Evolutionary conservation across 1,140 invertebrate species (phyloP).

Genomic region (Platyura marginata): DNA sequence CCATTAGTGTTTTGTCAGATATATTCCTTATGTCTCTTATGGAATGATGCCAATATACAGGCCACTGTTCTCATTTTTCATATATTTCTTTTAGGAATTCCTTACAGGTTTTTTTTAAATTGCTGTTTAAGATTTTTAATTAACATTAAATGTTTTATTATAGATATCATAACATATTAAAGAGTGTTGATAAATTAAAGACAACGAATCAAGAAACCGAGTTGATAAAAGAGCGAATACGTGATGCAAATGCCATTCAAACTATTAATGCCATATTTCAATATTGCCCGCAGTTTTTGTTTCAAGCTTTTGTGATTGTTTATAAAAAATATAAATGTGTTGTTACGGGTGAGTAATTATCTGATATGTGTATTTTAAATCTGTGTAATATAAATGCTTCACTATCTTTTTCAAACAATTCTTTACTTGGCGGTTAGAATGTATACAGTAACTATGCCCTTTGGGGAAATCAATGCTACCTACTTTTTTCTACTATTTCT

Average conservation of each 20-base stretch:
- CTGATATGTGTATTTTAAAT: too few relatives aligned
- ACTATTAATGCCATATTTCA: conserved; percentile 3
- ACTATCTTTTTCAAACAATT: not conserved
- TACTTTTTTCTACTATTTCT: too few relatives aligned
- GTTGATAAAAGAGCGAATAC: not conserved
- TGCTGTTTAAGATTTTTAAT: too few relatives aligned
- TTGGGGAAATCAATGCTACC: too few relatives aligned
- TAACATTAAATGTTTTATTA: too few relatives aligned
- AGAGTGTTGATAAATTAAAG: not conserved
- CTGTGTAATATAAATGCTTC: not conserved
- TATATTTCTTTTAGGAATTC: not conserved
- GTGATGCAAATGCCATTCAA: not conserved
- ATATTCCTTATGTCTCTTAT: conserved; percentile 1
- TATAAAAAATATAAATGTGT: conserved; percentile 3
- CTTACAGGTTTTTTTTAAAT: not conserved
- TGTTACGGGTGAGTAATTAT: conserved; percentile 1
- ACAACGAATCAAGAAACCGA: not conserved
- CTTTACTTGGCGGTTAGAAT: not conserved
- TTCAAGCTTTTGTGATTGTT: conserved; percentile 3
- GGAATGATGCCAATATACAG: not conserved
- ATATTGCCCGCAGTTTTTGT: conserved; percentile 3
- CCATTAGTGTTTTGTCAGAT: conserved; percentile 2
- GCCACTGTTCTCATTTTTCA: not conserved
- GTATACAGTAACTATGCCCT: too few relatives aligned
- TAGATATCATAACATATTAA: conserved; percentile 1